phyloP scores from a whole-genome alignment of 2,888 invertebrate species.

The Chymomyza amoena region DNA sequence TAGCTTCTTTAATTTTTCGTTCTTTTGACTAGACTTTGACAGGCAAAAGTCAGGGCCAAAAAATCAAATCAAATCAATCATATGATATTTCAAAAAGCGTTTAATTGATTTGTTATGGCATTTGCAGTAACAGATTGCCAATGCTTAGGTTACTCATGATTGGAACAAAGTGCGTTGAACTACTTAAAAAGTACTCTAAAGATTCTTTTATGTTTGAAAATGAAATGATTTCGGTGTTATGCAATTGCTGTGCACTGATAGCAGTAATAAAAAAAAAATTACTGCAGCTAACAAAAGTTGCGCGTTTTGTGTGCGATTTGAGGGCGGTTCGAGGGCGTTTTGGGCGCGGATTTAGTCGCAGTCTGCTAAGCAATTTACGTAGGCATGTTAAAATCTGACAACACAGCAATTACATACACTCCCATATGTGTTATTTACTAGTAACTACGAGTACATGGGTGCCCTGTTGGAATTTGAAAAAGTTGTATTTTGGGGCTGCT shows the following conservation, averaged over 20 bases:
- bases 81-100: not conserved
- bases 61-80: conserved; percentile 29
- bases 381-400: not conserved
- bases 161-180: conserved; percentile 13
- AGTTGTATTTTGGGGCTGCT: not conserved
- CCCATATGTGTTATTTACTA: not conserved
- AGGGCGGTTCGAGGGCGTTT: conserved; percentile 18
- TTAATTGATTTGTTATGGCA: conserved; percentile 25
- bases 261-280: conserved; percentile 23
- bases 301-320: conserved; percentile 16
- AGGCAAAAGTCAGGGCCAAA: conserved; percentile 26
- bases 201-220: not conserved
- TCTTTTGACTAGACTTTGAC: not conserved
- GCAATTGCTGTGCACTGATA: not conserved
- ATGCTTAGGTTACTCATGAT: not conserved
- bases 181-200: conserved; percentile 6
- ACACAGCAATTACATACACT: not conserved
- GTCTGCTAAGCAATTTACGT: not conserved
- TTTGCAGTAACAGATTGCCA: conserved; percentile 6
- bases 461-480: not conserved
- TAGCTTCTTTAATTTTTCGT: not conserved
- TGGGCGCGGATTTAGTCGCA: conserved; percentile 3
- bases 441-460: not conserved
- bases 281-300: conserved; percentile 10
- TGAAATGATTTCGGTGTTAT: conserved; percentile 28